phyloP scores from a whole-genome alignment of 2,113 vertebrate species.

The Microtus montanus region DNA sequence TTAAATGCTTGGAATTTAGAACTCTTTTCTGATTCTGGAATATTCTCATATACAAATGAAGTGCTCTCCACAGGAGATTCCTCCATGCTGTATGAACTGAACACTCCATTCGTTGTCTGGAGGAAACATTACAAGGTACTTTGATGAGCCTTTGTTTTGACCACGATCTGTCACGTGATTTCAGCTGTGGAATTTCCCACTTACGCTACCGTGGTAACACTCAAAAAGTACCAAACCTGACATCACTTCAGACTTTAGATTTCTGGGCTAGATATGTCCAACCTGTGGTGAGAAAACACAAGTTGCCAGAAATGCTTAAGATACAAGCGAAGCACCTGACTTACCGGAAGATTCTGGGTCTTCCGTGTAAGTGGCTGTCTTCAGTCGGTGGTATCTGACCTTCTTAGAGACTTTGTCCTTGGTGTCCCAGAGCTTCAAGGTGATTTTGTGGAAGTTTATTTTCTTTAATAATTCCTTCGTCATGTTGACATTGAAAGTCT shows the following conservation, averaged over 20 bases:
- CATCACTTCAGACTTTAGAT: neutral
- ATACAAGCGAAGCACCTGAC: neutral
- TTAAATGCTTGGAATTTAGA: neutral
- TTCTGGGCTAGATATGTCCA: neutral
- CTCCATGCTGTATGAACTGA: neutral
- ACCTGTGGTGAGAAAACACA: neutral
- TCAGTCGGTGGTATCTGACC: constrained; percentile 80
- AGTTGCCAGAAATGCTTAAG: neutral
- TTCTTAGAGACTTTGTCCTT: constrained; percentile 84
- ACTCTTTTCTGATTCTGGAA: neutral
- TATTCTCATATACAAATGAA: neutral
- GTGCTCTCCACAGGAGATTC: neutral
- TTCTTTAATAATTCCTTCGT: constrained; percentile 86
- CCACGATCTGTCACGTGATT: neutral
- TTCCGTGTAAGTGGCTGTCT: constrained; percentile 25
- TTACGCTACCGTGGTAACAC: neutral
- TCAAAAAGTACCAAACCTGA: neutral
- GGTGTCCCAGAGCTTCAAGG: constrained; percentile 86
- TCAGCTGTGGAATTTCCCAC: neutral
- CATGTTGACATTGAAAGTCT: constrained; percentile 81
- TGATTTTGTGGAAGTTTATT: constrained; percentile 87
- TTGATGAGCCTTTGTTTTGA: neutral
- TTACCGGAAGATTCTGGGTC: constrained; percentile 74
- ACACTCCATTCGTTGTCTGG: no score
- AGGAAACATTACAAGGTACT: neutral